These are phyloP conservation scores for Zophobas atratus DNA, from an alignment of 1,140 invertebrate species.

Conservation along the genomic window DNA sequence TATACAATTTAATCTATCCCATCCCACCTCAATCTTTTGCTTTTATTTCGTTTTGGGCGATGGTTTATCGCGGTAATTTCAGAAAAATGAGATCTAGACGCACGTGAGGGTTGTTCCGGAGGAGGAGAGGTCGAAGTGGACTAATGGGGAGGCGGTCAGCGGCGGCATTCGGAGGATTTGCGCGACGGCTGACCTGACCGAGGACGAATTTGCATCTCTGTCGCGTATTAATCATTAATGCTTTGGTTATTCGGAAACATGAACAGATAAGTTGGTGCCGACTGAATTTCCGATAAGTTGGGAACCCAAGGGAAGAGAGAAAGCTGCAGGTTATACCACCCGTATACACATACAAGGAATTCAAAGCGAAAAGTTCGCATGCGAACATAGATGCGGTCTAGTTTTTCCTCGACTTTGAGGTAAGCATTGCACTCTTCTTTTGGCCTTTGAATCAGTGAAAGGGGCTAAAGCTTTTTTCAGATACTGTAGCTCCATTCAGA, in stretches of 20 bases:
- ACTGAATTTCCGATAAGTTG: background rate
- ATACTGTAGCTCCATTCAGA: too few relatives aligned
- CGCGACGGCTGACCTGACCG: background rate
- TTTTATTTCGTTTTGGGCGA: slow-evolving; percentile 14
- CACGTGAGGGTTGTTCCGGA: background rate
- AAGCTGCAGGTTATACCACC: background rate
- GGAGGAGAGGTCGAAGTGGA: background rate
- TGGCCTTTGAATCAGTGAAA: too few relatives aligned
- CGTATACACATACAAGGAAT: too few relatives aligned
- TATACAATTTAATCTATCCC: slow-evolving; percentile 46
- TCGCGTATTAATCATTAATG: background rate
- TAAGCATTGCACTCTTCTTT: too few relatives aligned
- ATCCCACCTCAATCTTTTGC: slow-evolving; percentile 30
- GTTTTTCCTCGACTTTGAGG: too few relatives aligned
- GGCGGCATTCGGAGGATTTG: background rate
- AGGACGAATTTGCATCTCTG: background rate
- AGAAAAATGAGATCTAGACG: slow-evolving; percentile 10
- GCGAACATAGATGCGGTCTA: too few relatives aligned
- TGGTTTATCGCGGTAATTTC: slow-evolving; percentile 22
- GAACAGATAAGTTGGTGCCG: background rate
- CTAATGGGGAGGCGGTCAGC: background rate
- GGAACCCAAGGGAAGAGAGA: background rate
- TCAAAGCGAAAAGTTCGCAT: too few relatives aligned
- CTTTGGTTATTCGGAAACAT: background rate
- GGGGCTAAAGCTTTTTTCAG: too few relatives aligned